Evolutionary conservation across 2,113 vertebrate genomes (phyloP), one percentile per base, ranked within the genome.

Genomic region (Ceyx melanurus): DNA sequence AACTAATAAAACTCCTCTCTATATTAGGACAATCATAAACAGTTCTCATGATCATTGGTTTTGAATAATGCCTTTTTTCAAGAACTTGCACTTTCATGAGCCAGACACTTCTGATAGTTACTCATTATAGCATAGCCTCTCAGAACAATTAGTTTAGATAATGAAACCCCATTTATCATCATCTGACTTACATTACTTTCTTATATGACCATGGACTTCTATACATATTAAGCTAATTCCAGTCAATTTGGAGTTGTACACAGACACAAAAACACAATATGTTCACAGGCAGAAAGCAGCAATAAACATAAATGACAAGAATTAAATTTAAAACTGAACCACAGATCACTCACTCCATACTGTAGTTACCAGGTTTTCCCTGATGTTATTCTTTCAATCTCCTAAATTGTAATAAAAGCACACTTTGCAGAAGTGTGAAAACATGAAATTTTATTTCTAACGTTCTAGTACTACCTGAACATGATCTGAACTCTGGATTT

Each of bases 181-280:
- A 60, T n/a, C 33, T 70, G 17, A 51, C 15, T 35, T 29, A 29
- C 9, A 76, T 79, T 77, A 33, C 73, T 76, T 80, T 74, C 31
- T 53, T 40, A 54, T 16, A 64, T 61, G 33, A 15, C 17, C 13
- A 2, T 54, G n/a, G 21, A 53, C 11, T 60, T 67, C 60, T 88
- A 57, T 29, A 35, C 56, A 26, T 22, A 29, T 53, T 86, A 45
- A 50, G 54, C 28, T 82, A 18, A 61, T 62, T 83, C 7, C 11
- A 72, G 11, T 2, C 18, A 60, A 7, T 60, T 51, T 68, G 74
- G 23, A 88, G 37, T 20, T 65, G 8, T 7, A 48, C 17, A 13
- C 2, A 28, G 5, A 5, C 7, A 15, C 23, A 28, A 60, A 89
- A 58, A 11, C 11, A 40, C 11, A n/a, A n/a, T 0, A 0, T 13